phyloP scores from a whole-genome alignment of 2,113 vertebrate species.

The Pygathrix nemaeus region DNA sequence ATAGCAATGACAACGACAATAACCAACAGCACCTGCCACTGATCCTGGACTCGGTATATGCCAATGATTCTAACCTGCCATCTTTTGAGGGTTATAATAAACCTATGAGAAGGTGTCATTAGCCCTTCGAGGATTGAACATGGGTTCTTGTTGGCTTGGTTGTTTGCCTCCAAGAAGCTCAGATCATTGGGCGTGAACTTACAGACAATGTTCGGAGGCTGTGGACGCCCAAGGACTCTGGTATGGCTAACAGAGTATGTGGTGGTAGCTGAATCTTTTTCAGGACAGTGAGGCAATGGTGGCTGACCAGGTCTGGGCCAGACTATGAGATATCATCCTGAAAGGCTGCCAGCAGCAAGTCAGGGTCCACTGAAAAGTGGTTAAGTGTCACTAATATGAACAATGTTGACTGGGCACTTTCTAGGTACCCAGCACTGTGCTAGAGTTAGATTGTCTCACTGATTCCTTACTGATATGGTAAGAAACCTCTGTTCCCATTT shows the following conservation, averaged over 20 bases:
- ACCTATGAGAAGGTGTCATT: not conserved
- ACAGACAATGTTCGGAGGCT: not conserved
- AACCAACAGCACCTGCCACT: not conserved
- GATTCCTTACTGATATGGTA: not conserved
- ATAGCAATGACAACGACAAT: not conserved
- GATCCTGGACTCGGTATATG: fast-evolving
- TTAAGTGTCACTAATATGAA: not conserved
- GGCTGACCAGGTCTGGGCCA: not conserved
- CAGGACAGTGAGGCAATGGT: not conserved
- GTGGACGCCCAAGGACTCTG: not conserved
- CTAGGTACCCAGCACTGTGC: not conserved
- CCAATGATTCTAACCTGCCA: not conserved
- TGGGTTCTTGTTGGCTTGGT: not conserved
- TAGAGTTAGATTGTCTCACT: not conserved
- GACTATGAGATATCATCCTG: not conserved
- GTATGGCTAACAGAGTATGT: not conserved
- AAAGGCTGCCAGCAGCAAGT: not conserved
- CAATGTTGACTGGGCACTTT: not conserved
- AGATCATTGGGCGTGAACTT: not conserved
- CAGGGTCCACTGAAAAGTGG: not conserved
- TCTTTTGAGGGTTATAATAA: fast-evolving
- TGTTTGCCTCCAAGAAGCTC: not conserved
- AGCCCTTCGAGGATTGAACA: fast-evolving
- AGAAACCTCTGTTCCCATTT: not conserved
- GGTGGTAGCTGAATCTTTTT: not conserved